Evolutionary conservation across 2,113 vertebrate genomes (phyloP).

Genomic region (Mugil cephalus): DNA sequence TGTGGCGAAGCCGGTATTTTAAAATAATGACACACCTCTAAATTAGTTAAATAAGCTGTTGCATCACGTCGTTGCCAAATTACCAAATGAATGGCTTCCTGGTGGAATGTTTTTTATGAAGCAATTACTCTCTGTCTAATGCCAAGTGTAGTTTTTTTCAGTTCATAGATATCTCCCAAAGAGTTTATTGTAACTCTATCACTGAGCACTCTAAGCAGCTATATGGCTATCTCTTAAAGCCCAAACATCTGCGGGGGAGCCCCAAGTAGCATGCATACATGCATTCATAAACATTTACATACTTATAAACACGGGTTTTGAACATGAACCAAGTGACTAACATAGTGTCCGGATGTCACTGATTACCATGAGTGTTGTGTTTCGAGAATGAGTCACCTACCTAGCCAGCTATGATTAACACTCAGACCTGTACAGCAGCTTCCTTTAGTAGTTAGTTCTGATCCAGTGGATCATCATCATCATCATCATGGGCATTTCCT

Average conservation of each 20-base stretch:
- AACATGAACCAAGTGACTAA: slow-evolving; percentile 69
- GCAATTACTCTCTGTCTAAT: neutral
- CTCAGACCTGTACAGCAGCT: slow-evolving; percentile 22
- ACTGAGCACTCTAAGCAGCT: slow-evolving; percentile 1
- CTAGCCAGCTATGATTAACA: slow-evolving; percentile 41
- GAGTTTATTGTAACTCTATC: slow-evolving; percentile 24
- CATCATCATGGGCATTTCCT: too few species aligned
- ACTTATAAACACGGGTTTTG: slow-evolving; percentile 70
- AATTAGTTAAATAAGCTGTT: neutral
- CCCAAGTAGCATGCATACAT: slow-evolving; percentile 71
- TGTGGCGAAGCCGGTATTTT: neutral
- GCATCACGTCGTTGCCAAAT: neutral
- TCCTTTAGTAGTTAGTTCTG: slow-evolving; percentile 3
- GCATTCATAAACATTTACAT: slow-evolving; percentile 79
- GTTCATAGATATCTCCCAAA: slow-evolving; percentile 7
- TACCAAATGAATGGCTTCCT: slow-evolving; percentile 2
- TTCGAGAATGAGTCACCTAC: slow-evolving; percentile 63
- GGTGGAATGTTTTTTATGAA: slow-evolving; percentile 7
- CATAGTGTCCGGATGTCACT: slow-evolving; percentile 66
- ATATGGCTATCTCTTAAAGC: slow-evolving; percentile 44
- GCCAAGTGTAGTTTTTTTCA: neutral
- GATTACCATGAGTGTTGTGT: slow-evolving; percentile 69
- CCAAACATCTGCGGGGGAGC: slow-evolving; percentile 70
- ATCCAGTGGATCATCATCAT: slow-evolving; percentile 3
- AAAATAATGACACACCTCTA: slow-evolving; percentile 21